Evolutionary conservation across 2,797 vertebrate genomes (phyloP).

Genomic region (Gymnoscopelus braueri): DNA sequence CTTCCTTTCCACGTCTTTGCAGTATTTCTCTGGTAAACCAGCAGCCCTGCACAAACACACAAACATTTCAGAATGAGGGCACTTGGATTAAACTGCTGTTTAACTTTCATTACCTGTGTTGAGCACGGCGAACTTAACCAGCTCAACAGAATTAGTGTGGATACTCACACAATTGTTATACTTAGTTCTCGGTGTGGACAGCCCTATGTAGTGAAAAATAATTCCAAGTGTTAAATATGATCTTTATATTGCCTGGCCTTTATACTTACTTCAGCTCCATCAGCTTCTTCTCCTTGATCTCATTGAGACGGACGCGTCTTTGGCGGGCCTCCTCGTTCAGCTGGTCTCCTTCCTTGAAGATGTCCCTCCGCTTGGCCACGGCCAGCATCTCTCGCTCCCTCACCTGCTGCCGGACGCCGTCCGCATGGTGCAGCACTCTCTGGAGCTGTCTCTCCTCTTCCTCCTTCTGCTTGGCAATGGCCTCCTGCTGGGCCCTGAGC

Average conservation of each 20-base stretch:
- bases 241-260: too few species aligned
- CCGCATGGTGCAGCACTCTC: slow-evolving; percentile 62
- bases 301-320: slow-evolving; percentile 75
- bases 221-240: neutral
- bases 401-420: slow-evolving; percentile 84
- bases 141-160: too few species aligned
- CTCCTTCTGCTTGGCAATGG: slow-evolving; percentile 78
- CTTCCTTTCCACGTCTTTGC: slow-evolving; percentile 82
- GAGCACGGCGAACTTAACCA: neutral
- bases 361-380: slow-evolving; percentile 62
- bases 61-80: neutral
- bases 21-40: slow-evolving; percentile 88
- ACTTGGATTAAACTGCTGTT: too few species aligned
- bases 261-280: slow-evolving; percentile 86
- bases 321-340: slow-evolving; percentile 79
- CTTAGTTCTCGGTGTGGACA: neutral
- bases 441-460: slow-evolving; percentile 61
- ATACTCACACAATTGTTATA: too few species aligned
- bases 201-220: neutral
- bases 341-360: slow-evolving; percentile 79
- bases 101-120: too few species aligned
- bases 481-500: slow-evolving; percentile 81
- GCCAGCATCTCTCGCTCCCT: slow-evolving; percentile 79
- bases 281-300: slow-evolving; percentile 86
- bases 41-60: slow-evolving; percentile 77